phyloP scores from a whole-genome alignment of 1,140 invertebrate species.

The Papilio dardanus region DNA sequence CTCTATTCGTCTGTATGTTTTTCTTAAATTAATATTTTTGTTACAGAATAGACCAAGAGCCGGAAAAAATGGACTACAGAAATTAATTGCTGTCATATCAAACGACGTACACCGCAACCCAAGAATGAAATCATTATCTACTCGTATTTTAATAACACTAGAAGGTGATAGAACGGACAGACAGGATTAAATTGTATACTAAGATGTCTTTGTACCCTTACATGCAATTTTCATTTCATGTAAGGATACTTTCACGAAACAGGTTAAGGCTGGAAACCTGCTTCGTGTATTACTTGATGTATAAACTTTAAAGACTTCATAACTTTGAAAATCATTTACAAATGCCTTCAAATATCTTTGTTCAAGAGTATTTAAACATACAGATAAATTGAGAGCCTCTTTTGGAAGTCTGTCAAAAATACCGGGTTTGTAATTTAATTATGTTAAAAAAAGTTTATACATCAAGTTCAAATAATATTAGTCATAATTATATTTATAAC shows the following conservation, averaged over 20 bases:
- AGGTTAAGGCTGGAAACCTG: neutral
- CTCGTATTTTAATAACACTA: too few relatives aligned
- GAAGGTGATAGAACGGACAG: neutral
- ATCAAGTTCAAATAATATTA: neutral
- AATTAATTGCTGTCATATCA: conserved; percentile 1
- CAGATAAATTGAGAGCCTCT: too few relatives aligned
- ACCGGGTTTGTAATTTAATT: too few relatives aligned
- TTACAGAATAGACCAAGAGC: conserved; percentile 12
- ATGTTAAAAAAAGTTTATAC: too few relatives aligned
- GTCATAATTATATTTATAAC: neutral
- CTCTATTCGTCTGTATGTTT: too few relatives aligned
- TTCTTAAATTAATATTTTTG: neutral
- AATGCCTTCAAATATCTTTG: neutral
- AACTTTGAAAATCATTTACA: neutral
- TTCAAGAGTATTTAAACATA: too few relatives aligned
- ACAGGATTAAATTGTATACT: neutral
- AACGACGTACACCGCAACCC: neutral
- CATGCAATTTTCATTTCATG: neutral
- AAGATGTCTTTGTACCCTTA: neutral
- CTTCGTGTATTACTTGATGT: neutral
- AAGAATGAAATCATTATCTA: too few relatives aligned
- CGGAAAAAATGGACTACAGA: neutral
- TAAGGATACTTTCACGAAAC: neutral
- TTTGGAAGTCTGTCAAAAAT: too few relatives aligned
- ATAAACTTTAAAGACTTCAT: neutral